Evolutionary conservation across 2,888 invertebrate genomes (phyloP).

Genomic region (Copidosoma aretas): DNA sequence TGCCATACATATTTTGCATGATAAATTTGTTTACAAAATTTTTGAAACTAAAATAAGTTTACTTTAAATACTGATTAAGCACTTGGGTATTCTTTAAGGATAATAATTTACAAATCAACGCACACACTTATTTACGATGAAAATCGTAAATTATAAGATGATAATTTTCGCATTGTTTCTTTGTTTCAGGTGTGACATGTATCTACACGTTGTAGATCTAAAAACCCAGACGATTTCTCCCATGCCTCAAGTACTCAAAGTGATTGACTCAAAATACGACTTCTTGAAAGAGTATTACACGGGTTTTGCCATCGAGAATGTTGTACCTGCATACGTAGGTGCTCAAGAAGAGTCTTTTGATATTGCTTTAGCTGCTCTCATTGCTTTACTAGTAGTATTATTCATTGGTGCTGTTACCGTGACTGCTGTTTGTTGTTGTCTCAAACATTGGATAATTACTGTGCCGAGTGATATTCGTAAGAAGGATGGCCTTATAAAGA

Average conservation of each 20-base stretch:
- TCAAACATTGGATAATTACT: constrained; percentile 84
- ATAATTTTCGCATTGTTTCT: not conserved
- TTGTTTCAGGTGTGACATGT: constrained; percentile 80
- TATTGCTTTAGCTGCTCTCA: constrained; percentile 83
- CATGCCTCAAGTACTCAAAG: constrained; percentile 79
- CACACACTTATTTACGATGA: no score
- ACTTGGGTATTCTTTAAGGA: no score
- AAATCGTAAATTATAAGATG: not conserved
- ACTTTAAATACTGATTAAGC: no score
- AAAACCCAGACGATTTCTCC: constrained; percentile 76
- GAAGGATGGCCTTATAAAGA: constrained; percentile 82
- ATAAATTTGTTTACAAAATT: no score
- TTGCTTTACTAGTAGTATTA: constrained; percentile 83
- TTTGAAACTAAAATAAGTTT: no score
- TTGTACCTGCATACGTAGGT: constrained; percentile 73
- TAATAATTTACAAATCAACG: no score
- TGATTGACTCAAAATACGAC: constrained; percentile 85
- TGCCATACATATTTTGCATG: no score
- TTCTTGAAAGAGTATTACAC: constrained; percentile 80
- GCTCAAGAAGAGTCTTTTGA: constrained; percentile 80
- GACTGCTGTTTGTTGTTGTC: constrained; percentile 85
- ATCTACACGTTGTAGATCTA: constrained; percentile 81
- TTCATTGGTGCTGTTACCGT: constrained; percentile 87
- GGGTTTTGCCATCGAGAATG: constrained; percentile 77
- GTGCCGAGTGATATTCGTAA: constrained; percentile 82